These are phyloP conservation scores for Gambelia wislizenii DNA, from an alignment of 2,797 vertebrate species.

Conservation along the genomic window DNA sequence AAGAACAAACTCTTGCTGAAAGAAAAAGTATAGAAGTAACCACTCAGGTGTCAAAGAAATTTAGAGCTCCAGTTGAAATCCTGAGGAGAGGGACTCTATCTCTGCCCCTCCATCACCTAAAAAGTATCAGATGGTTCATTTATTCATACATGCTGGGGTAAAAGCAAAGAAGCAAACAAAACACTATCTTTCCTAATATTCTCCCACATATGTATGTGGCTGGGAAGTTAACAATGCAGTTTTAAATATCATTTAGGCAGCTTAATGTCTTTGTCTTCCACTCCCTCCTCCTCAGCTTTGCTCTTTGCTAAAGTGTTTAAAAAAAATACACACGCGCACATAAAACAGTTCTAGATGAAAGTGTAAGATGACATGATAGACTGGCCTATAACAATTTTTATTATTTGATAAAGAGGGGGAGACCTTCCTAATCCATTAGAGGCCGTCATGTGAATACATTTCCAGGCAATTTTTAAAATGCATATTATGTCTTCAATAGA, in stretches of 20 bases:
- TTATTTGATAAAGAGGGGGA: slow-evolving; percentile 78
- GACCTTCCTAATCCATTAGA: slow-evolving; percentile 75
- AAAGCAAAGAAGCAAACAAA: neutral
- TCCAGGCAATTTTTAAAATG: slow-evolving; percentile 76
- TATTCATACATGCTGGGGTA: neutral
- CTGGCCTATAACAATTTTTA: slow-evolving; percentile 79
- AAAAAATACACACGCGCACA: slow-evolving; percentile 6
- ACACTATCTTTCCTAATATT: slow-evolving; percentile 9
- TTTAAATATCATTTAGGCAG: slow-evolving; percentile 48
- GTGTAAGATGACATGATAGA: slow-evolving; percentile 73
- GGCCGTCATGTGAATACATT: slow-evolving; percentile 75
- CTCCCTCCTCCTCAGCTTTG: slow-evolving; percentile 36
- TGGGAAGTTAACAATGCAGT: slow-evolving; percentile 58
- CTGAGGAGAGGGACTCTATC: neutral
- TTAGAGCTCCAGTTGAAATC: neutral
- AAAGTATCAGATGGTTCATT: neutral
- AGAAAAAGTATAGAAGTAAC: neutral
- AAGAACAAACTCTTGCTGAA: slow-evolving; percentile 7
- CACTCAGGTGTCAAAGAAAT: slow-evolving; percentile 20
- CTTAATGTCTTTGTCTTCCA: slow-evolving; percentile 47
- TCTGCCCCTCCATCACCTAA: neutral
- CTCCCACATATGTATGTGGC: slow-evolving; percentile 29
- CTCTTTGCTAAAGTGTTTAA: slow-evolving; percentile 63
- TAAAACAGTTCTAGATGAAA: slow-evolving; percentile 67
- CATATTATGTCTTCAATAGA: slow-evolving; percentile 75